These are phyloP conservation scores for Seladonia tumulorum DNA, from an alignment of 2,888 invertebrate species.

Conservation along the genomic window DNA sequence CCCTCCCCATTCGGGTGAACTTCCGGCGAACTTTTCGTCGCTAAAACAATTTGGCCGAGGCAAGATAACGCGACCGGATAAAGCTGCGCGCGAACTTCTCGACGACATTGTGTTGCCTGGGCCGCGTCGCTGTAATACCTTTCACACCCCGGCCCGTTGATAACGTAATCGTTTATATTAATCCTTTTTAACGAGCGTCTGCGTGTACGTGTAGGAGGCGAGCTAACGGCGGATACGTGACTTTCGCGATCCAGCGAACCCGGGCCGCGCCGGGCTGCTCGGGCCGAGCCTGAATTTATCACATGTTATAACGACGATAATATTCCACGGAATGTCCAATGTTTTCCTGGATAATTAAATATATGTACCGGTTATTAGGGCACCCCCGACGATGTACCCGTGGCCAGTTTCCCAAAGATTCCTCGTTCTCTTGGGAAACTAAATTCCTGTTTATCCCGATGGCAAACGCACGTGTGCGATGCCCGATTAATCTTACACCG, in stretches of 20 bases:
- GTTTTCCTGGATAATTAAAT: slow-evolving; percentile 15
- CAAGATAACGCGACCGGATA: slow-evolving; percentile 45
- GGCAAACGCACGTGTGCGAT: neutral
- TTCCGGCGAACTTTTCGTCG: slow-evolving; percentile 63
- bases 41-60: slow-evolving; percentile 67
- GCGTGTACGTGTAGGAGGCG: slow-evolving; percentile 30
- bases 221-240: slow-evolving; percentile 51
- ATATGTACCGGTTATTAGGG: neutral
- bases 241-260: slow-evolving; percentile 24
- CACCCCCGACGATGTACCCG: neutral
- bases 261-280: neutral
- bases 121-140: slow-evolving; percentile 43
- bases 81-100: slow-evolving; percentile 46
- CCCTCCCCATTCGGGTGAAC: slow-evolving; percentile 28
- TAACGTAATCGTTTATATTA: slow-evolving; percentile 60
- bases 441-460: neutral
- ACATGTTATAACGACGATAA: slow-evolving; percentile 12
- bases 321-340: neutral
- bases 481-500: neutral
- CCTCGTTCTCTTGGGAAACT: neutral
- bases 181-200: slow-evolving; percentile 54
- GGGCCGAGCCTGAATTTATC: slow-evolving; percentile 27
- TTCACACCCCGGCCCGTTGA: slow-evolving; percentile 49
- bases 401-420: neutral
- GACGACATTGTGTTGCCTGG: slow-evolving; percentile 13